These are phyloP conservation scores for Butastur rufipennis DNA, from an alignment of 2,113 vertebrate species.

Conservation along the genomic window DNA sequence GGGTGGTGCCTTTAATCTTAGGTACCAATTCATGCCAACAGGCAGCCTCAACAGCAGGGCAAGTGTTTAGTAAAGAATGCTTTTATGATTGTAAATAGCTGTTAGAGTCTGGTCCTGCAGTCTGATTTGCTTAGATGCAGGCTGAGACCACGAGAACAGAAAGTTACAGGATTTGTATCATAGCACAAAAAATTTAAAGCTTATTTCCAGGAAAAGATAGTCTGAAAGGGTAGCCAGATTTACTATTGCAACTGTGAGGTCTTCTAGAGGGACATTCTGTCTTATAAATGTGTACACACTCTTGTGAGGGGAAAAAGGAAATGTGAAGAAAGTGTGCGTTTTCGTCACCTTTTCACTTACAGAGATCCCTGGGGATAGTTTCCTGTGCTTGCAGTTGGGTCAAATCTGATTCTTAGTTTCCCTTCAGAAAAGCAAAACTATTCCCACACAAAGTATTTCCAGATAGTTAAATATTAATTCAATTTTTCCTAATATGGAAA, in stretches of 20 bases:
- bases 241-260: neutral
- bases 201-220: neutral
- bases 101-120: neutral
- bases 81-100: neutral
- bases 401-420: neutral
- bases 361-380: neutral
- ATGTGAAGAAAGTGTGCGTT: neutral
- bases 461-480: neutral
- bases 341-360: neutral
- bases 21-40: neutral
- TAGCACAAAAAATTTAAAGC: neutral
- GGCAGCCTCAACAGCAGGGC: neutral
- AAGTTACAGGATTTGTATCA: neutral
- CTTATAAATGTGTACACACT: neutral
- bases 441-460: neutral
- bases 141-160: neutral
- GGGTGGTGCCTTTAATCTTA: neutral
- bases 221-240: neutral
- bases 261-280: neutral
- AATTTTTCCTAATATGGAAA: neutral
- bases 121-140: neutral
- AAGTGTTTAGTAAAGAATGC: neutral
- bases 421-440: neutral
- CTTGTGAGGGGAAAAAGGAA: neutral
- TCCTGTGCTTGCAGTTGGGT: neutral